Conservation (phyloP, 2,888 invertebrate species). For the Tachina grossa region DNA sequence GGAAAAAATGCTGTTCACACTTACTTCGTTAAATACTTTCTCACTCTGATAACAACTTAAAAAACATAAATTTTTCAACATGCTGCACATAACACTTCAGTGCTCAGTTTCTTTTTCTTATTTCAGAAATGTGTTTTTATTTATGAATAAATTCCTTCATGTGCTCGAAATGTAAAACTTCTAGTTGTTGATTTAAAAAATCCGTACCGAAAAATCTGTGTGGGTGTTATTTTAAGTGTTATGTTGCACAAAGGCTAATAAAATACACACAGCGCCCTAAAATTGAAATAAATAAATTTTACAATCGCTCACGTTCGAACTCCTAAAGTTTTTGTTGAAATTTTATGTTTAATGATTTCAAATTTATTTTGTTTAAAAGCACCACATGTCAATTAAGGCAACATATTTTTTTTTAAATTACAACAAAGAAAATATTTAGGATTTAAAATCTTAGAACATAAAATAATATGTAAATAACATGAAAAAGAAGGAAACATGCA, state of each 20-base stretch:
- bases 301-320: neutral
- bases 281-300: neutral
- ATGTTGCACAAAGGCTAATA: constrained; percentile 28
- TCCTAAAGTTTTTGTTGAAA: neutral
- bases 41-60: neutral
- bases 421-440: neutral
- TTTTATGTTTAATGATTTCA: constrained; percentile 3
- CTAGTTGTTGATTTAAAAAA: constrained; percentile 2
- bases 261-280: constrained; percentile 10
- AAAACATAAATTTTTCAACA: neutral
- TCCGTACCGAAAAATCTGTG: neutral
- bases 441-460: neutral
- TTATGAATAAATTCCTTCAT: constrained; percentile 7
- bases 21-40: neutral
- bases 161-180: constrained; percentile 53
- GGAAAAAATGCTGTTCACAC: neutral
- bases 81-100: neutral
- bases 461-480: neutral
- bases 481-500: neutral
- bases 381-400: neutral
- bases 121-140: neutral
- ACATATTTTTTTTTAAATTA: neutral
- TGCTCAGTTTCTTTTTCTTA: neutral
- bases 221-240: constrained; percentile 27
- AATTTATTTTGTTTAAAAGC: neutral